phyloP scores from a whole-genome alignment of 1,140 invertebrate species.

The Pachyrhynchus sulphureomaculatus region DNA sequence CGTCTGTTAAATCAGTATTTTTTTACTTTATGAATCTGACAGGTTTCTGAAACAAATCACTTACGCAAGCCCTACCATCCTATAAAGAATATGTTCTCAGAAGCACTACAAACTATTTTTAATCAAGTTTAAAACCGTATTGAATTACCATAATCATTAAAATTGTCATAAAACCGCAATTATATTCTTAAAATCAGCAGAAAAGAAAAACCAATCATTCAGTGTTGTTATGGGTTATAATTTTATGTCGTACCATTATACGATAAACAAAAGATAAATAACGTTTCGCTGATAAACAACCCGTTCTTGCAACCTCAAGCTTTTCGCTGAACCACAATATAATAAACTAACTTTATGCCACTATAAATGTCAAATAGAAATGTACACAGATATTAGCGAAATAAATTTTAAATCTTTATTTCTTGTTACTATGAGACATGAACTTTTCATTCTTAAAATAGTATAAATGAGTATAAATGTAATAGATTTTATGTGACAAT shows the following conservation, averaged over 20 bases:
- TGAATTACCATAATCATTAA: not conserved
- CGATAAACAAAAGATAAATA: constrained; percentile 24
- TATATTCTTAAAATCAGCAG: constrained; percentile 7
- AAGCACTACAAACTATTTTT: no score
- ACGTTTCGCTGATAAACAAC: constrained; percentile 11
- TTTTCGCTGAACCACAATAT: constrained; percentile 20
- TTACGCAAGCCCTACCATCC: no score
- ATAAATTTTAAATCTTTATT: constrained; percentile 18
- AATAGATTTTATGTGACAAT: no score
- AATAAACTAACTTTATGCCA: constrained; percentile 26
- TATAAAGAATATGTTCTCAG: no score
- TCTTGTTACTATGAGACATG: not conserved
- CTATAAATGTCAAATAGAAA: constrained; percentile 23
- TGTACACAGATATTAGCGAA: constrained; percentile 20
- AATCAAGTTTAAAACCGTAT: no score
- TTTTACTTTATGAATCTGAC: no score
- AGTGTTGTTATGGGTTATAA: constrained; percentile 10
- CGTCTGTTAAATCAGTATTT: no score
- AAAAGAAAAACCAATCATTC: constrained; percentile 18
- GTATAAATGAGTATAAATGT: no score
- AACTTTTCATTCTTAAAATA: not conserved
- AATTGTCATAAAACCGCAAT: not conserved
- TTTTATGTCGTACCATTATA: constrained; percentile 12
- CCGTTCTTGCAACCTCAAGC: constrained; percentile 2
- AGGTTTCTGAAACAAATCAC: no score